Conservation (phyloP, 2,113 vertebrate species). For the Rallus limicola region DNA sequence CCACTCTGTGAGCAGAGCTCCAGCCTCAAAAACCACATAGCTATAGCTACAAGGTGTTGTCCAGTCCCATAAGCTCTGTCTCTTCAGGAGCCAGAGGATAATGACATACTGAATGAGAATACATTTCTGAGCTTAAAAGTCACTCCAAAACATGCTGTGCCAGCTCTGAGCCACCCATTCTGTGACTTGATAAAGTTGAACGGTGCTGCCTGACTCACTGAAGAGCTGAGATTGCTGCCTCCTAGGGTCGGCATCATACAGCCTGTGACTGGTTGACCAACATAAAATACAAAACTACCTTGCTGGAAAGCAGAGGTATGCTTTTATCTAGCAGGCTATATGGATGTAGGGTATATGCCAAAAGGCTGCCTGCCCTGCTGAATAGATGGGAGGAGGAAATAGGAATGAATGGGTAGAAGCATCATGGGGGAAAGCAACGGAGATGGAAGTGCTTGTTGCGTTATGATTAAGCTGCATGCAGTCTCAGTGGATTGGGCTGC, state of each 20-base stretch:
- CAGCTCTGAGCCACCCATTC: neutral
- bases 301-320: neutral
- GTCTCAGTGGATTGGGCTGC: neutral
- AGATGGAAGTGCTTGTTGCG: neutral
- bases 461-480: neutral
- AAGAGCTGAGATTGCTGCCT: neutral
- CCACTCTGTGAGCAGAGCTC: neutral
- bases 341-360: neutral
- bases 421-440: accelerated
- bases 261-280: neutral
- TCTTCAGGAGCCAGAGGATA: neutral
- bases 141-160: neutral
- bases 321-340: neutral
- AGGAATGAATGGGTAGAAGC: neutral
- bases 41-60: neutral
- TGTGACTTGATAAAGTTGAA: neutral
- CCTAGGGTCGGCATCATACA: neutral
- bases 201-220: neutral
- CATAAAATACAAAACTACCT: neutral
- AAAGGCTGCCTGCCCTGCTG: neutral
- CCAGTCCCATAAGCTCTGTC: neutral
- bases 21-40: neutral
- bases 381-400: neutral
- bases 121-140: neutral
- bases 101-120: neutral